Conservation (phyloP, 1,140 invertebrate genomes). For the Sarcophaga bullata region DNA sequence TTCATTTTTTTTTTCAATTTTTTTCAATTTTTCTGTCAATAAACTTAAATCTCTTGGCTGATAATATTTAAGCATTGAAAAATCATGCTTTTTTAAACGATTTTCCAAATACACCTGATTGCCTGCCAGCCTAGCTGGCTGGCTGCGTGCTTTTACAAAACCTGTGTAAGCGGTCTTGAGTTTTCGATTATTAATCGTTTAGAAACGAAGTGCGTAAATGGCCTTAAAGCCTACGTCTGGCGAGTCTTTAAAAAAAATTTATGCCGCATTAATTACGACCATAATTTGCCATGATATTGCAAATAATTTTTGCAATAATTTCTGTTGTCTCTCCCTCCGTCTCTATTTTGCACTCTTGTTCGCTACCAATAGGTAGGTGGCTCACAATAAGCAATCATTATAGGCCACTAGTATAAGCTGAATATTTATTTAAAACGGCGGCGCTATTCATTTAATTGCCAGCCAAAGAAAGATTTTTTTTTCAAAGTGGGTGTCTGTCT, state of each 20-base stretch:
- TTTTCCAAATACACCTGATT: too few relatives aligned
- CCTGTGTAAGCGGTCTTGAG: too few relatives aligned
- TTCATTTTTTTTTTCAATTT: too few relatives aligned
- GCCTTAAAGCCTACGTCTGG: background rate
- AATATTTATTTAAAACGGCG: too few relatives aligned
- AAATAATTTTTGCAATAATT: slow-evolving; percentile 18
- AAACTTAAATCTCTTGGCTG: too few relatives aligned
- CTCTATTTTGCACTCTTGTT: too few relatives aligned
- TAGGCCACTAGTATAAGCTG: too few relatives aligned
- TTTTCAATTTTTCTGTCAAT: too few relatives aligned
- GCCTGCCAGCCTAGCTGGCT: background rate
- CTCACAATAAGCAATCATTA: too few relatives aligned
- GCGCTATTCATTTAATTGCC: too few relatives aligned
- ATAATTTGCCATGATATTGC: slow-evolving; percentile 11
- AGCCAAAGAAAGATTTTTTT: background rate
- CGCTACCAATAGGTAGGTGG: too few relatives aligned
- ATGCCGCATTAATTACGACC: slow-evolving; percentile 18
- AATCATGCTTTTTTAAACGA: background rate
- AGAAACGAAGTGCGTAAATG: background rate
- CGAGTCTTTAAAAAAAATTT: background rate
- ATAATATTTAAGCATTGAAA: background rate
- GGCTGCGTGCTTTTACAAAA: background rate
- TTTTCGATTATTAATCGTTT: background rate
- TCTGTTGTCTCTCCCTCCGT: background rate
- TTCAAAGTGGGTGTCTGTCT: background rate